Conservation (phyloP, 2,888 invertebrate genomes). For the Aproaerema taeniolella region DNA sequence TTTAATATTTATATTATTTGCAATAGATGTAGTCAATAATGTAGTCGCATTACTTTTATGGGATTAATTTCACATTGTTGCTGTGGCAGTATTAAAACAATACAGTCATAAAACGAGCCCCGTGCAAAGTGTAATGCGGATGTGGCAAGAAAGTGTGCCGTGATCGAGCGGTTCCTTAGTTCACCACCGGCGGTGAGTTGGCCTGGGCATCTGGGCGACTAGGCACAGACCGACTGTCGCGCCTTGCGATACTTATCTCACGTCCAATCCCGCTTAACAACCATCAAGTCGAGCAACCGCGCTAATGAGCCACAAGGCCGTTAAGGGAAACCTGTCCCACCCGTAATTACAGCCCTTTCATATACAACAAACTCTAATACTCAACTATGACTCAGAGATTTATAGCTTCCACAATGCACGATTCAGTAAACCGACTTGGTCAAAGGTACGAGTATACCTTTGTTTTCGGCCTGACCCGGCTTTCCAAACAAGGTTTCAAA, state of each 20-base stretch:
- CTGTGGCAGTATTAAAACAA: too few species aligned
- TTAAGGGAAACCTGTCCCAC: conserved; percentile 1
- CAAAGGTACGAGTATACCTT: conserved; percentile 1
- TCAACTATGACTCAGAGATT: not conserved
- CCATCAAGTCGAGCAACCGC: conserved; percentile 24
- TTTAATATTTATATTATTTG: too few species aligned
- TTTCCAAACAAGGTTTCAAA: conserved; percentile 9
- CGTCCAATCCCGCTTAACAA: conserved; percentile 36
- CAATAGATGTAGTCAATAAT: too few species aligned
- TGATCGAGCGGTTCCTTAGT: conserved; percentile 34
- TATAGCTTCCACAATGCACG: too few species aligned
- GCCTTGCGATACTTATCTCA: conserved; percentile 43
- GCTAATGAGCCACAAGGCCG: conserved; percentile 30
- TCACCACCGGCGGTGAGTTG: conserved; percentile 14
- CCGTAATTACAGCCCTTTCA: conserved; percentile 4
- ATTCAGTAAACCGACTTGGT: not conserved
- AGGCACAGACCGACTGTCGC: conserved; percentile 38
- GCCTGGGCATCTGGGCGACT: conserved; percentile 7
- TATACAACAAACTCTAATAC: not conserved
- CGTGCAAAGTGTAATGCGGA: conserved; percentile 50
- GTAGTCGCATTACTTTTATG: too few species aligned
- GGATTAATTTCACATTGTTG: too few species aligned
- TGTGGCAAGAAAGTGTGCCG: conserved; percentile 65
- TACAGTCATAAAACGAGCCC: too few species aligned
- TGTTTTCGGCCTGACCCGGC: conserved; percentile 4